Evolutionary conservation across 1,140 invertebrate species (phyloP), one percentile per base, ranked within the genome.

Genomic region (Steinernema feltiae): DNA sequence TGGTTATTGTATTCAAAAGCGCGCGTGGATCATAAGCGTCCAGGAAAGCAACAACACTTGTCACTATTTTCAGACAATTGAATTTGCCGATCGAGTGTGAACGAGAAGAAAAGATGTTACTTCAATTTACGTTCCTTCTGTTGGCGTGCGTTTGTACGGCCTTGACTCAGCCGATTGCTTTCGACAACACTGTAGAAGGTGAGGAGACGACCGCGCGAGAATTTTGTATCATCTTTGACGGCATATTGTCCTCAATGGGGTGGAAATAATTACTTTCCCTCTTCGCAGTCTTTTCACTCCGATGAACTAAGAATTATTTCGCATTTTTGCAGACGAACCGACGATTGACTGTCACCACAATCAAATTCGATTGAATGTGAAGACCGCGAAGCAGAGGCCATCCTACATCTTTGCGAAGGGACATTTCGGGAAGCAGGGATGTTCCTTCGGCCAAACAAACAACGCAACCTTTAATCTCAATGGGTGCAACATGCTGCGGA

Each of bases 331-430:
- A 85, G 84, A 78, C 41, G 80, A 85, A 41, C 84, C 84, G 3
- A 80, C 78, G 48, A 84, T 85, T 35, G 71, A 81, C 32, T 85
- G 84, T 32, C 78, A 76, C 3, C 73, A 78, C 24, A 83, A 82
- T 32, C 70, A 73, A 21, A 83, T 85, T 27, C 53, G 73, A 32
- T 77, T 85, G 41, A 76, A 76, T 30, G 79, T 86, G 21, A 63
- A 77, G n/a, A 85, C 85, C 30, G 46, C 31, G 12, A 81, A 86
- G 46, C 77, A 76, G 32, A 70, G 72, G 17, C 76, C 83, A 1
- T 79, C 82, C 12, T 70, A 81, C 69, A 78, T 85, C 24, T 85
- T 82, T 74, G 85, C 80, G 1, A 83, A 85, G 73, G 85, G 85
- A 18, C 82, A 85, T 30, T 83, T 76, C 41, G 69, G 76, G 29